These are phyloP conservation scores for Dryomyza anilis DNA, from an alignment of 2,888 invertebrate genomes.

Conservation along the genomic window DNA sequence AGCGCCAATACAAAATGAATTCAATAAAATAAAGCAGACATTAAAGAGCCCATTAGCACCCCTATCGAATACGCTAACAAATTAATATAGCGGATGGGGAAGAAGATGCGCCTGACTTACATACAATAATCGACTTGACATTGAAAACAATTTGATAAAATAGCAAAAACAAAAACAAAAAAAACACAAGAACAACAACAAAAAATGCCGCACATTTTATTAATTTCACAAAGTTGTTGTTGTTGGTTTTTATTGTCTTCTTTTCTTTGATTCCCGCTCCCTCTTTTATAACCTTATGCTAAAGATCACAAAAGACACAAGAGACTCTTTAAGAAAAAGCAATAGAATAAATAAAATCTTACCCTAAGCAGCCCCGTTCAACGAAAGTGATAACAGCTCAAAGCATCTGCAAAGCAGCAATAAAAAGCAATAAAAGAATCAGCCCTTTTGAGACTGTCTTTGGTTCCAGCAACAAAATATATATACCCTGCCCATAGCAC, in stretches of 20 bases:
- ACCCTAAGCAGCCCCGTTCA: conserved; percentile 9
- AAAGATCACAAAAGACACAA: not conserved
- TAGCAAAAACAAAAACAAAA: conserved; percentile 6
- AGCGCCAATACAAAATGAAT: not conserved
- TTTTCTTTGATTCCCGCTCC: too few species aligned
- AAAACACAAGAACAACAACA: not conserved
- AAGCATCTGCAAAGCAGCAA: conserved; percentile 13
- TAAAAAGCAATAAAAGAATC: conserved; percentile 27
- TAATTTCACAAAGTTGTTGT: conserved; percentile 6
- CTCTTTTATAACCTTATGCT: too few species aligned
- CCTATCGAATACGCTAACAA: not conserved
- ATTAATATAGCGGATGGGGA: not conserved
- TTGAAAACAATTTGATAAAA: conserved; percentile 39
- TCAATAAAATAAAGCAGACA: conserved; percentile 5
- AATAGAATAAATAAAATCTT: not conserved
- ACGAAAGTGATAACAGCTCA: conserved; percentile 30
- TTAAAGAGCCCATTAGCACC: conserved; percentile 20
- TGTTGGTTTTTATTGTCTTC: too few species aligned
- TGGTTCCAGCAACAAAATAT: not conserved
- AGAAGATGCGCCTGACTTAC: too few species aligned
- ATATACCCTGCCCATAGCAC: not conserved
- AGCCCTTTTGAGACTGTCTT: not conserved
- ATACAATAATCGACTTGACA: conserved; percentile 37
- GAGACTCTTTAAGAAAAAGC: too few species aligned
- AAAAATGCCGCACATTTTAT: conserved; percentile 12